Base-by-base conservation (phyloP, 2,888 invertebrate genomes). In the Leptinotarsa tumamoca region DNA sequence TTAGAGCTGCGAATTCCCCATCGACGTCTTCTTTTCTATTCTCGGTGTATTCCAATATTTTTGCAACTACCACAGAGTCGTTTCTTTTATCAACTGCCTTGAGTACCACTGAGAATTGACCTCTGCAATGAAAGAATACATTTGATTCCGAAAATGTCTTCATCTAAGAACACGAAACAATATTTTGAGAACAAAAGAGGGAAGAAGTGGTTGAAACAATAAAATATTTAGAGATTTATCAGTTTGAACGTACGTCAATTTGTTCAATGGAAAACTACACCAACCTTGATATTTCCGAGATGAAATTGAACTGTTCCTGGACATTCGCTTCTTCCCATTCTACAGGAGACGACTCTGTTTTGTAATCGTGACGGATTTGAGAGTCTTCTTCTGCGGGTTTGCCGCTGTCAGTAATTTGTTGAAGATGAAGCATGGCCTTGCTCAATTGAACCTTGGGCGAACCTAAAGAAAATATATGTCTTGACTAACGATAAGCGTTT, bases 381-480 rank as follows among this genome's bases (percentile, higher is more conserved):
- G 93, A 92, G 52, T 93, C 92, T 1, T 92, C 83, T 23, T 90
- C 87, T 3, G 95, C 90, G 83, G 93, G 92, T 78, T 93, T 93
- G 0, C 96, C 96, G 54, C 93, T 92, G 84, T 96, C 96, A 0
- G 96, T 96, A n/a, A 96, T 87, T 83, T 95, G 94, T 83, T 96
- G 96, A 33, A 96, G 90, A 86, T 95, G 95, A 83, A 90, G 92
- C 95, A 96, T 95, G 0, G 96, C 95, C 83, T 93, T 92, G 1
- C 94, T 94, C 33, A 97, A 90, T 85, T 94, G 93, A 52, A 97
- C 91, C 86, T 95, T 95, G 88, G 83, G 75, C 79, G 81, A 76
- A 18, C 82, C 83, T 83, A 72, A n/a, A 78, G 71, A 72, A 71
- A 33, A 49, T 50, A n/a, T 21, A 56, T 43, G 43, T 10, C 3